phyloP scores from a whole-genome alignment of 2,797 vertebrate species.

The Gymnoscopelus braueri region DNA sequence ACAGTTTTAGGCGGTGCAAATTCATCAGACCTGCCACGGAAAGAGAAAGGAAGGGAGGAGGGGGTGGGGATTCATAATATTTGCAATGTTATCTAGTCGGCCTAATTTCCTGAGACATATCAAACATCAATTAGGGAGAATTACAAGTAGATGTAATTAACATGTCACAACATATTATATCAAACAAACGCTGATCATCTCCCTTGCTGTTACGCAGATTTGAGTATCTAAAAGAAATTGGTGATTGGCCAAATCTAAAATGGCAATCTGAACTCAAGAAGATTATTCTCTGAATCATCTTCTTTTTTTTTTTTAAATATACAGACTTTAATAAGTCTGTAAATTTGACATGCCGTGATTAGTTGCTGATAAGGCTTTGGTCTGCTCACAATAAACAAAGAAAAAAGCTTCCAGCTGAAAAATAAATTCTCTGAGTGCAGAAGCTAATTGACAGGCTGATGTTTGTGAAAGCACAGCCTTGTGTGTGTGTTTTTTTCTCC shows the following conservation, averaged over 20 bases:
- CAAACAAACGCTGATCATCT: slow-evolving; percentile 74
- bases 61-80: slow-evolving; percentile 66
- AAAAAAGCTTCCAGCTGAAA: slow-evolving; percentile 68
- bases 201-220: slow-evolving; percentile 63
- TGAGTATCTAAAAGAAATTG: slow-evolving; percentile 61
- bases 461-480: slow-evolving; percentile 63
- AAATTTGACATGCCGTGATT: slow-evolving; percentile 75
- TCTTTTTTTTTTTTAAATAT: slow-evolving; percentile 24
- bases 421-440: slow-evolving; percentile 68
- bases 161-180: slow-evolving; percentile 78
- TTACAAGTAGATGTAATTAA: slow-evolving; percentile 80
- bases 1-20: slow-evolving; percentile 61
- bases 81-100: slow-evolving; percentile 74
- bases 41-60: slow-evolving; percentile 45
- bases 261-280: slow-evolving; percentile 66
- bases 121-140: slow-evolving; percentile 82
- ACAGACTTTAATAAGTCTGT: slow-evolving; percentile 59
- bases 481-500: slow-evolving; percentile 29
- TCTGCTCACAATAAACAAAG: slow-evolving; percentile 75
- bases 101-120: slow-evolving; percentile 80
- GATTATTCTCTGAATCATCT: slow-evolving; percentile 58
- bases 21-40: slow-evolving; percentile 68
- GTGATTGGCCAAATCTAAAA: slow-evolving; percentile 73
- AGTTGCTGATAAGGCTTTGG: slow-evolving; percentile 72
- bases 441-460: slow-evolving; percentile 79